Evolutionary conservation across 2,888 invertebrate species (phyloP).

Genomic region (Noctua janthina): DNA sequence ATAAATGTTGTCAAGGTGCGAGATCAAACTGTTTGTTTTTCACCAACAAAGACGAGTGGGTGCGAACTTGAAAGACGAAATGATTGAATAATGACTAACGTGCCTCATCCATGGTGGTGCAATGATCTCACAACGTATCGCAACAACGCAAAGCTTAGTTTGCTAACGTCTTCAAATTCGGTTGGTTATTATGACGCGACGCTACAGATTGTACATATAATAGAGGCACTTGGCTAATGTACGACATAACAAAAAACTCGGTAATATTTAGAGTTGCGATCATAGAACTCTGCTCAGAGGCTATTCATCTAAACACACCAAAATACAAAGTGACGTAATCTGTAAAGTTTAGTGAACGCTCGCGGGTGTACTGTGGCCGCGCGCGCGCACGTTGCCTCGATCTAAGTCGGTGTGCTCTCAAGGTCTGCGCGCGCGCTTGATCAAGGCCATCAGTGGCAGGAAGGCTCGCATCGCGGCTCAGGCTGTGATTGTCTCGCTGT

Average conservation of each 20-base stretch:
- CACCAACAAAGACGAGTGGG: conserved; percentile 71
- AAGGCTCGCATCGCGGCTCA: conserved; percentile 70
- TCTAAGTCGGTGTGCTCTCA: conserved; percentile 77
- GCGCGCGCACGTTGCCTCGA: conserved; percentile 77
- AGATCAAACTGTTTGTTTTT: conserved; percentile 75
- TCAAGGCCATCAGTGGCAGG: conserved; percentile 84
- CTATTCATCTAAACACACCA: conserved; percentile 81
- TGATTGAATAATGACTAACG: conserved; percentile 77
- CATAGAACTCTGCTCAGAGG: conserved; percentile 80
- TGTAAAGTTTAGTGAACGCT: conserved; percentile 89
- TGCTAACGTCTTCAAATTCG: conserved; percentile 61
- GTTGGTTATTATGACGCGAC: conserved; percentile 62
- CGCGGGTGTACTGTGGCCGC: conserved; percentile 74
- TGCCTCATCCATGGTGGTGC: conserved; percentile 76
- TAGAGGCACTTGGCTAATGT: conserved; percentile 60
- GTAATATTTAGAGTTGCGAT: conserved; percentile 76
- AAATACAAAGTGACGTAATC: conserved; percentile 86
- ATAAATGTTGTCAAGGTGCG: conserved; percentile 70
- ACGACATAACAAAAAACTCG: conserved; percentile 65
- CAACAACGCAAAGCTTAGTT: conserved; percentile 53
- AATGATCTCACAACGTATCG: conserved; percentile 74
- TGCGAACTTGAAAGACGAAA: conserved; percentile 72
- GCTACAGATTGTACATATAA: conserved; percentile 55
- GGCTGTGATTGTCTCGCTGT: conserved; percentile 62
- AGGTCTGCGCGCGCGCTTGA: conserved; percentile 82